Evolutionary conservation across 2,113 vertebrate genomes (phyloP), one percentile per base, ranked within the genome.

Genomic region (Bagarius yarrelli): DNA sequence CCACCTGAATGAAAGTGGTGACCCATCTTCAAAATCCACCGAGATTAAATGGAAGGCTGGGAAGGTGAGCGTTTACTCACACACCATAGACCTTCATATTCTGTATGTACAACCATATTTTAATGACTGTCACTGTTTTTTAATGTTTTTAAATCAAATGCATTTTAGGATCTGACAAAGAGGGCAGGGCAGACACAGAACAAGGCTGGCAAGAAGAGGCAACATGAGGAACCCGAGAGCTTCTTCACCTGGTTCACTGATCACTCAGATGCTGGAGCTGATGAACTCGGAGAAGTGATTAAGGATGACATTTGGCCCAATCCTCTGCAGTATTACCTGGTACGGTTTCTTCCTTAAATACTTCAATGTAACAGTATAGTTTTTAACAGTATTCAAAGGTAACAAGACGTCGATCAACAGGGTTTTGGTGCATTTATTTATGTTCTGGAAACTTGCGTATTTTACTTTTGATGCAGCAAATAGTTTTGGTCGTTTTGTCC

Each of bases 31-130:
- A 91, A 96, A 96, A 88, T 96, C 95, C 78, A 96, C 94, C 59
- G 95, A 96, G 89, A 96, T 96, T 86, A 96, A 96, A 94, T 96
- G 95, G 95, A 96, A 96, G 91, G 92, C 95, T 88, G 95, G 95
- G 87, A 96, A 96, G 94, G 95, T 95, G 12, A 36, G 78, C 81
- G 50, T 19, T 63, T 1, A 57, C 50, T n/a, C n/a, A n/a, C 32
- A 60, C 50, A 6, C 27, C 3, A 5, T 73, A 14, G 30, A 4
- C 30, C 52, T 4, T 30, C 25, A 18, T 50, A 19, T 53, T 71
- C 8, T 4, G 0, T 71, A 44, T 52, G 9, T 47, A n/a, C n/a
- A 47, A 47, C 44, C 44, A n/a, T n/a, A n/a, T 47, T 9, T 11
- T 47, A 47, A 6, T 47, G 44, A 47, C 44, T 47, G 44, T 8